These are phyloP conservation scores for Helostoma temminkii DNA, from an alignment of 2,797 vertebrate species.

Conservation along the genomic window DNA sequence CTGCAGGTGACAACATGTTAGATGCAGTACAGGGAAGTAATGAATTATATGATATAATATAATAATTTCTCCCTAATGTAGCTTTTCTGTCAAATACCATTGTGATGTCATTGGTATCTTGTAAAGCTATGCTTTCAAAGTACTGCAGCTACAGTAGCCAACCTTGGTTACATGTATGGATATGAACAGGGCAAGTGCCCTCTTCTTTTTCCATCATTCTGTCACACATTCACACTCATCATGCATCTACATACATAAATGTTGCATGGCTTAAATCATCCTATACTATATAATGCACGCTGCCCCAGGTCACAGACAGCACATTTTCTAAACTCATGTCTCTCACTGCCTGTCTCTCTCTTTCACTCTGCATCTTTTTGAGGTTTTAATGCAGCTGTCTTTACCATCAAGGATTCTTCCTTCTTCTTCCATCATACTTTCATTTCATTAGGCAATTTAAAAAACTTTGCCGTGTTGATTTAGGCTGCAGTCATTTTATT, in stretches of 20 bases:
- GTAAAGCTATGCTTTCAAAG: conserved; percentile 40
- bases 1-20: too few species aligned
- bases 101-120: conserved; percentile 31
- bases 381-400: background rate
- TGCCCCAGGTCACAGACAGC: conserved; percentile 63
- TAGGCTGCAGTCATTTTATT: background rate
- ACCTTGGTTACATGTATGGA: too few species aligned
- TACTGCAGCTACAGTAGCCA: background rate
- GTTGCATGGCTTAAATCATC: conserved; percentile 59
- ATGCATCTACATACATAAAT: conserved; percentile 62
- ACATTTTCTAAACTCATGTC: conserved; percentile 31
- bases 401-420: background rate
- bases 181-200: background rate
- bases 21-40: too few species aligned
- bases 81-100: background rate
- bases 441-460: background rate
- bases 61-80: too few species aligned
- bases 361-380: background rate
- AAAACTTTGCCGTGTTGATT: background rate
- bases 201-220: background rate
- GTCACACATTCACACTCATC: conserved; percentile 23
- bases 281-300: conserved; percentile 76
- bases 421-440: background rate
- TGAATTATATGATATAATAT: too few species aligned
- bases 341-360: background rate